Evolutionary conservation across 2,113 vertebrate species (phyloP).

Genomic region (Illadopsis cleaveri): DNA sequence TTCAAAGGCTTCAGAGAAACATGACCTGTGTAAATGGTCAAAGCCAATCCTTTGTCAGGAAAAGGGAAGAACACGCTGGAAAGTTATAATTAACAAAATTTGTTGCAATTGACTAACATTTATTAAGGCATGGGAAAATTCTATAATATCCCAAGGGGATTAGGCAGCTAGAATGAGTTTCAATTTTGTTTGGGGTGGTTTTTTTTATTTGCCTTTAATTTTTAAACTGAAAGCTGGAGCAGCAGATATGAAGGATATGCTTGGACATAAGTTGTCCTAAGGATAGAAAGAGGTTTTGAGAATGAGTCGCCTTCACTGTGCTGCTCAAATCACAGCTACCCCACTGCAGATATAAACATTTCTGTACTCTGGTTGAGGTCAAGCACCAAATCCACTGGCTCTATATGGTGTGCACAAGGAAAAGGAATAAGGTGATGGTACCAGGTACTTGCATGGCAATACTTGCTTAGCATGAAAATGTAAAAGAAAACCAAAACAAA

Average conservation of each 20-base stretch:
- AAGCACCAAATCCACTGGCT: not conserved
- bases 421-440: not conserved
- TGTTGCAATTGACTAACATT: not conserved
- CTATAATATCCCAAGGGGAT: not conserved
- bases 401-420: not conserved
- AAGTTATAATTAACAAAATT: not conserved
- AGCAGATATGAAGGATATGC: not conserved
- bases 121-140: not conserved
- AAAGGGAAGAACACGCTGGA: not conserved
- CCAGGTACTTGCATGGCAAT: not conserved
- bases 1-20: not conserved
- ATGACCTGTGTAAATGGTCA: not conserved
- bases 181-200: rapidly evolving
- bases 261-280: not conserved
- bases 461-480: not conserved
- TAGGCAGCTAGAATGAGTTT: not conserved
- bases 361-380: not conserved
- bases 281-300: not conserved
- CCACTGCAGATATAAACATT: not conserved
- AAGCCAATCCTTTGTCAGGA: not conserved
- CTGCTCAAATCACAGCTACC: not conserved
- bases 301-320: not conserved
- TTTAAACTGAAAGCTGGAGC: not conserved
- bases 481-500: not conserved
- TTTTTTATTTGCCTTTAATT: not conserved